phyloP scores from a whole-genome alignment of 23 tunicate genomes.

The Ciona savignyi region DNA sequence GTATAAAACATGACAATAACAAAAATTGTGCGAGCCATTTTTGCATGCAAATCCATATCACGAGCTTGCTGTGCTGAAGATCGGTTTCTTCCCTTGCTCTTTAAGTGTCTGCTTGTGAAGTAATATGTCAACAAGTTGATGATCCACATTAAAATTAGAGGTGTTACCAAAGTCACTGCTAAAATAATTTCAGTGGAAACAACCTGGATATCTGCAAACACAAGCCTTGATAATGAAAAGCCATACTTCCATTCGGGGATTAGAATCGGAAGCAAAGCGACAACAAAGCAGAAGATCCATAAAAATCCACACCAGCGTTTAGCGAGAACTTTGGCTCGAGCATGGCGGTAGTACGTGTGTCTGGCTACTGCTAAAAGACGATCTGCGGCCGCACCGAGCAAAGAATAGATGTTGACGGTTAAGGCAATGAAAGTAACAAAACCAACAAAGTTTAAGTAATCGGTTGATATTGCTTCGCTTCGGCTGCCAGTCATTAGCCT shows the following conservation, averaged over 20 bases:
- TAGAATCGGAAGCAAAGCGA: background rate
- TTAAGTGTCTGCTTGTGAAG: too few species aligned
- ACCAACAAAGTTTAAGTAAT: too few species aligned
- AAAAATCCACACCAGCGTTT: background rate
- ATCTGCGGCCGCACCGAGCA: background rate
- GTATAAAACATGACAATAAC: background rate
- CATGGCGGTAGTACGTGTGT: background rate
- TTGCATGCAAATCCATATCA: background rate
- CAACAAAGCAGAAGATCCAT: background rate
- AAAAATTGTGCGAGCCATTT: slow-evolving; percentile 1
- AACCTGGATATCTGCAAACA: background rate
- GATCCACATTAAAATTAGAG: background rate
- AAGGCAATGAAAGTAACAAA: background rate
- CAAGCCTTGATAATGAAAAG: too few species aligned
- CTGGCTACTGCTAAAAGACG: background rate
- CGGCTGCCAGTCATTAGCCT: too few species aligned
- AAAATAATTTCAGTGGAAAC: background rate
- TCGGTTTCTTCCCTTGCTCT: too few species aligned
- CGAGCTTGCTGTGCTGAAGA: too few species aligned
- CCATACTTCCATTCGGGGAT: background rate
- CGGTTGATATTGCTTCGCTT: too few species aligned
- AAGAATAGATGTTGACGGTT: background rate
- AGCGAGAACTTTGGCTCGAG: too few species aligned
- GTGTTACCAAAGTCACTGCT: background rate
- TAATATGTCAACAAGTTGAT: background rate